Evolutionary conservation across 2,888 invertebrate genomes (phyloP).

Genomic region (Anorthoa munda): DNA sequence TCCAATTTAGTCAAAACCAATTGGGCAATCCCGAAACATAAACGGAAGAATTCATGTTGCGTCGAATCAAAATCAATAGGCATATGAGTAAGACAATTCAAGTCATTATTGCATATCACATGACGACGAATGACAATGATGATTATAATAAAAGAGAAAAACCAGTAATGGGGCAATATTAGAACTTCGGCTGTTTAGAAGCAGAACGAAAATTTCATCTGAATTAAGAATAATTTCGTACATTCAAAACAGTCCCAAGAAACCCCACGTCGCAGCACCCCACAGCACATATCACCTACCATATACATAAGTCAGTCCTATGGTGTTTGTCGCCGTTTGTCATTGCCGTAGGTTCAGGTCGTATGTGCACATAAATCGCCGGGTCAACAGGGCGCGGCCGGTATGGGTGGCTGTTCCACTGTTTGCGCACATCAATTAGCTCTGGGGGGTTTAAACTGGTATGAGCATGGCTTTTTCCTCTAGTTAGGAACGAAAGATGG

Average conservation of each 20-base stretch:
- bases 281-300: conserved; percentile 29
- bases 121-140: too few relatives aligned
- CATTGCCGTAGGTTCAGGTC: conserved; percentile 64
- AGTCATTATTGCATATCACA: too few relatives aligned
- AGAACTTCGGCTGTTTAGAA: too few relatives aligned
- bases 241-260: conserved; percentile 30
- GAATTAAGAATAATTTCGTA: neutral
- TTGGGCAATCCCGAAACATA: too few relatives aligned
- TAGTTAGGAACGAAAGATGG: conserved; percentile 25
- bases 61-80: too few relatives aligned
- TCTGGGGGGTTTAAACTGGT: conserved; percentile 34
- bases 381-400: conserved; percentile 53
- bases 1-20: too few relatives aligned
- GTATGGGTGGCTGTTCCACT: conserved; percentile 44
- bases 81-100: too few relatives aligned
- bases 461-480: conserved; percentile 52
- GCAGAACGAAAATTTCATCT: too few relatives aligned
- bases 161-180: too few relatives aligned
- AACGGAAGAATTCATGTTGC: too few relatives aligned
- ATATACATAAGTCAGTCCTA: conserved; percentile 44
- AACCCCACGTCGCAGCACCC: neutral
- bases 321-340: conserved; percentile 59
- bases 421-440: conserved; percentile 60
- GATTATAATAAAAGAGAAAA: too few relatives aligned
- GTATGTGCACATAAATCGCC: conserved; percentile 60